These are phyloP conservation scores for Pristionchus fissidentatus DNA, from an alignment of 2,888 invertebrate genomes.

Conservation along the genomic window DNA sequence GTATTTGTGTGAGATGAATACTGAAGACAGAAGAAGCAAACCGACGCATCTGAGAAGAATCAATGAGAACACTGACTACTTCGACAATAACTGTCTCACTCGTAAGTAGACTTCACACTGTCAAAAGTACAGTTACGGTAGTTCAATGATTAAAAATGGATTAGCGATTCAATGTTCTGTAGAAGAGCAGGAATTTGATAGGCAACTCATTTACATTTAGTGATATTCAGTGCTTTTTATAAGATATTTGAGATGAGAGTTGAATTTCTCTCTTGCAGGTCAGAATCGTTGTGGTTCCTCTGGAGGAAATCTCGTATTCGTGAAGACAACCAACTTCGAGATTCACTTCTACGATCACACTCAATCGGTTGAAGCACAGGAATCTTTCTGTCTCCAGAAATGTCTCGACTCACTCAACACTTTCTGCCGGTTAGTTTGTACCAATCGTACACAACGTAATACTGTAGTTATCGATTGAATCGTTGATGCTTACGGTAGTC, in stretches of 20 bases:
- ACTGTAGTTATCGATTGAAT: background rate
- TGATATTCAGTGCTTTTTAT: too few relatives aligned
- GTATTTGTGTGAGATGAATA: conserved; percentile 77
- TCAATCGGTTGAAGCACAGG: conserved; percentile 75
- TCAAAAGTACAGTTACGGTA: background rate
- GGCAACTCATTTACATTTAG: too few relatives aligned
- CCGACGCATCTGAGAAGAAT: conserved; percentile 78
- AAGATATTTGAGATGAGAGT: too few relatives aligned
- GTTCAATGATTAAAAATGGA: background rate
- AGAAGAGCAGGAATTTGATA: too few relatives aligned
- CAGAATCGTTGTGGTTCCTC: conserved; percentile 75
- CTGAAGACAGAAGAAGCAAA: conserved; percentile 78
- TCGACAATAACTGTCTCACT: conserved; percentile 80
- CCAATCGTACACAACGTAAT: too few relatives aligned
- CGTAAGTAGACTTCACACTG: conserved; percentile 72
- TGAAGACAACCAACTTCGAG: conserved; percentile 75
- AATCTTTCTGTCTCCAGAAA: conserved; percentile 75
- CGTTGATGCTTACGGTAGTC: background rate
- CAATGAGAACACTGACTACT: conserved; percentile 78
- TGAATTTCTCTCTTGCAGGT: conserved; percentile 62
- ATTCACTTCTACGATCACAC: conserved; percentile 76
- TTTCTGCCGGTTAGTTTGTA: conserved; percentile 73
- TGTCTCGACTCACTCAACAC: conserved; percentile 75
- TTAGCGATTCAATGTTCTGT: background rate
- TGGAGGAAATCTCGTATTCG: conserved; percentile 75